Evolutionary conservation across 2,113 vertebrate species (phyloP).

Genomic region (Podocnemis expansa): DNA sequence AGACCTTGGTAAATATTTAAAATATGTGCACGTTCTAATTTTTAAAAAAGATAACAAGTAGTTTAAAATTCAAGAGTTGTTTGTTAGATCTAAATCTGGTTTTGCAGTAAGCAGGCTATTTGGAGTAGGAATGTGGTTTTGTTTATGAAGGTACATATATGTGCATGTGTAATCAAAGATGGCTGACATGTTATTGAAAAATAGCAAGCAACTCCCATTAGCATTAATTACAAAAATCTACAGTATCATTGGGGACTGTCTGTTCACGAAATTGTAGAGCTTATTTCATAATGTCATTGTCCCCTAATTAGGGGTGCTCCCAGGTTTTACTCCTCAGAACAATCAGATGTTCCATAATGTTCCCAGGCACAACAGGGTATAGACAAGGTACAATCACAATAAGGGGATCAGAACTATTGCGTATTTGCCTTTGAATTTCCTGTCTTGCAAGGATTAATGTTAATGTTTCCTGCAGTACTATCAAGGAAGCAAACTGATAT

Average conservation of each 20-base stretch:
- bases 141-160: not conserved
- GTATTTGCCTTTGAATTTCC: not conserved
- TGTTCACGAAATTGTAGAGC: not conserved
- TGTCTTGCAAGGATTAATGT: not conserved
- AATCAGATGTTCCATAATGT: not conserved
- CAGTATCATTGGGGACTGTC: not conserved
- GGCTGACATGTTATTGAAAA: not conserved
- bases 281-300: not conserved
- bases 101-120: not conserved
- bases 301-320: not conserved
- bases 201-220: not conserved
- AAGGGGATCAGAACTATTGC: not conserved
- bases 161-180: not conserved
- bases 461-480: not conserved
- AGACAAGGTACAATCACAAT: not conserved
- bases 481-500: not conserved
- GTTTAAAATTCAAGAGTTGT: not conserved
- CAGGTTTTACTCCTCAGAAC: not conserved
- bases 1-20: not conserved
- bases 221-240: not conserved
- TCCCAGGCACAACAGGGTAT: not conserved
- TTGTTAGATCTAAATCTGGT: too few relatives aligned
- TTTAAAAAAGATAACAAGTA: not conserved
- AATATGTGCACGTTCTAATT: not conserved
- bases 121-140: not conserved